These are phyloP conservation scores for Pangasianodon hypophthalmus DNA, from an alignment of 2,113 vertebrate species.

Conservation along the genomic window DNA sequence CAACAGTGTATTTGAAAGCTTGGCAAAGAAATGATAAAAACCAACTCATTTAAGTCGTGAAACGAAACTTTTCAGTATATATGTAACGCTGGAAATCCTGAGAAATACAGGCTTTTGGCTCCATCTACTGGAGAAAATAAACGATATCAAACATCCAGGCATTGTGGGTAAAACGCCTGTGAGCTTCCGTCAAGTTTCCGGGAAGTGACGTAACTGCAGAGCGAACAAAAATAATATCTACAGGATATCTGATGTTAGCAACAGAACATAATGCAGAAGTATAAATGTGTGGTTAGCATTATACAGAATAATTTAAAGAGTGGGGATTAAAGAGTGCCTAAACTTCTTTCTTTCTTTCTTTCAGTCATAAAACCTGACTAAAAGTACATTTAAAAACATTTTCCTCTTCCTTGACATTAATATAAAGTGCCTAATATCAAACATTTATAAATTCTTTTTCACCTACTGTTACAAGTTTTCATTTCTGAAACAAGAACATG, in stretches of 20 bases:
- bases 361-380: background rate
- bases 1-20: background rate
- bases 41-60: background rate
- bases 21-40: background rate
- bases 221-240: background rate
- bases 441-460: background rate
- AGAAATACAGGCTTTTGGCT: conserved; percentile 11
- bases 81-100: background rate
- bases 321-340: background rate
- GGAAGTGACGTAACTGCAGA: background rate
- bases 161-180: background rate
- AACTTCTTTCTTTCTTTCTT: background rate
- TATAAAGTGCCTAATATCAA: background rate
- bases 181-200: background rate
- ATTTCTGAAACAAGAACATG: background rate
- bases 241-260: background rate
- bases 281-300: background rate
- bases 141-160: background rate
- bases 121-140: background rate
- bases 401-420: background rate
- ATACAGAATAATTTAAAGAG: background rate
- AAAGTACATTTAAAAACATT: background rate
- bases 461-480: background rate
- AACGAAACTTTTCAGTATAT: background rate
- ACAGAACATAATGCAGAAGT: background rate